Percentiles rank a stretch among this genome's conserved stretches.
Conservation (phyloP, 2,888 invertebrate genomes). For the Lycophotia porphyrea region DNA sequence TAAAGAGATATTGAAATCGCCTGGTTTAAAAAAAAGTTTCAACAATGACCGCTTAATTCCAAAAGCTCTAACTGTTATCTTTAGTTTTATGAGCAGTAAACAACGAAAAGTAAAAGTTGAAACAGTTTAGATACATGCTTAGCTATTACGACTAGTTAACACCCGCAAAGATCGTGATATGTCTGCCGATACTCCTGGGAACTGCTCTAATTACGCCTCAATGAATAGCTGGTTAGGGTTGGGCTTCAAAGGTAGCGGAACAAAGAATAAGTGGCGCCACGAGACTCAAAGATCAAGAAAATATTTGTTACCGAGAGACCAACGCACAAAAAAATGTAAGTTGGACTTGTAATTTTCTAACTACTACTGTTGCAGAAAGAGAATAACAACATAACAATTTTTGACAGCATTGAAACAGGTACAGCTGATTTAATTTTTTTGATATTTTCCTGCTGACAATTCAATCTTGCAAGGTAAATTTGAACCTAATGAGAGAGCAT, state of each 20-base stretch:
- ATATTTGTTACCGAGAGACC: not conserved
- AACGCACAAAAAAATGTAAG: not conserved
- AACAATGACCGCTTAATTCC: not conserved
- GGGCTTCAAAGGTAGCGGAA: constrained; percentile 50
- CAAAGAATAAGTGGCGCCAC: not conserved
- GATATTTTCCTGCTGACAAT: not conserved
- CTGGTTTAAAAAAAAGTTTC: not conserved
- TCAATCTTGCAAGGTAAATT: not conserved
- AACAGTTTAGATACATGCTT: constrained; percentile 18
- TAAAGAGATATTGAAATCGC: not conserved
- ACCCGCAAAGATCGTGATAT: constrained; percentile 54
- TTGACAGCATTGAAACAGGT: too few species aligned
- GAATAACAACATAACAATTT: not conserved
- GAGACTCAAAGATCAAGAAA: not conserved
- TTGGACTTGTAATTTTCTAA: not conserved
- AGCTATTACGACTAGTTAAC: constrained; percentile 47
- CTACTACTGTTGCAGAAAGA: not conserved
- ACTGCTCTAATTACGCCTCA: constrained; percentile 77
- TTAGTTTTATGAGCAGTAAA: not conserved
- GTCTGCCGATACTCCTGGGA: constrained; percentile 75
- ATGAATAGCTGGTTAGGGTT: constrained; percentile 60
- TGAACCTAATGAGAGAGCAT: not conserved
- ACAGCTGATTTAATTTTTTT: not conserved
- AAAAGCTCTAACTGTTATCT: constrained; percentile 12
- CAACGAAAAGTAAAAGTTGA: constrained; percentile 45